Evolutionary conservation across 2,888 invertebrate genomes (phyloP).

Genomic region (Pachycephus smyrnensis): DNA sequence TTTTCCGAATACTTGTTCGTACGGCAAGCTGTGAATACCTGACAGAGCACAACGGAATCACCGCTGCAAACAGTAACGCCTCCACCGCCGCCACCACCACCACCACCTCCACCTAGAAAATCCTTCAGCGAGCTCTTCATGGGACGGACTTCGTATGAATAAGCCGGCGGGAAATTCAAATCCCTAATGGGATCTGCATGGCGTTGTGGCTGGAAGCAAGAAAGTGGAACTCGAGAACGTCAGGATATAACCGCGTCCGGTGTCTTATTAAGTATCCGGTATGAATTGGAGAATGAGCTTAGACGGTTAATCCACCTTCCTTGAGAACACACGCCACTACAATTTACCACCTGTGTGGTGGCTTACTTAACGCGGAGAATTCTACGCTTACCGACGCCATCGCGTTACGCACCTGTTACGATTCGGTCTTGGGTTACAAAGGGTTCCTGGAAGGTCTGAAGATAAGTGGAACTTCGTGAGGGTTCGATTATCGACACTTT

Average conservation of each 20-base stretch:
- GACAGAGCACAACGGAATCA: slow-evolving; percentile 39
- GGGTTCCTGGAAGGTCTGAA: background rate
- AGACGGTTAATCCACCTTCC: background rate
- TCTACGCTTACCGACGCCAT: background rate
- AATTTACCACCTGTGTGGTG: background rate
- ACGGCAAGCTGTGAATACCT: slow-evolving; percentile 69
- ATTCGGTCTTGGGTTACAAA: background rate
- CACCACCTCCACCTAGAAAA: background rate
- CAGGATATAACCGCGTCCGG: background rate
- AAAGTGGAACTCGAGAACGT: background rate
- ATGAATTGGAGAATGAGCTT: background rate
- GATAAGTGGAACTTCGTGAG: background rate
- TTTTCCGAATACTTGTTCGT: slow-evolving; percentile 90
- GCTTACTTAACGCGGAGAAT: background rate
- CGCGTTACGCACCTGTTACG: background rate
- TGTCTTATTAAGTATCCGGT: background rate
- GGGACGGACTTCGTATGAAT: background rate
- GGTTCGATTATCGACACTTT: background rate
- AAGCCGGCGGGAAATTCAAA: background rate
- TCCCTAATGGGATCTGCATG: background rate
- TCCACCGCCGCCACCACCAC: background rate
- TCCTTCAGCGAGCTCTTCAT: background rate
- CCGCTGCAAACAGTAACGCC: background rate
- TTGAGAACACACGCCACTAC: background rate
- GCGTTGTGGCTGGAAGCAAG: background rate